Percentiles rank a stretch among this genome's conserved stretches.
These are phyloP conservation scores for Sarcoramphus papa DNA, from an alignment of 2,797 vertebrate genomes.

Conservation along the genomic window DNA sequence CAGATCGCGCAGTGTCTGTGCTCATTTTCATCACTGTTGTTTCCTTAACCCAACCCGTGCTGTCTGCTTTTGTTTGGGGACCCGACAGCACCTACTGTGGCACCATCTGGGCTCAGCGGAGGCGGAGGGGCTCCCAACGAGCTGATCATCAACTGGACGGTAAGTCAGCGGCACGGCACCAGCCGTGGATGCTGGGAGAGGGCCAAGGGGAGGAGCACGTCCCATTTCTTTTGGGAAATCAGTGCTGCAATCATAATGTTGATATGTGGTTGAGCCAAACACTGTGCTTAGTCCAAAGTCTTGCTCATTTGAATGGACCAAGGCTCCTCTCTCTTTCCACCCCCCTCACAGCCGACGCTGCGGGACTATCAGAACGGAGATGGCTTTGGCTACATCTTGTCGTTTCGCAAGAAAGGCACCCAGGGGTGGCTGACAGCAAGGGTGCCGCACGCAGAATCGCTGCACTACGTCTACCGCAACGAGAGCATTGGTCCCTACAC, in stretches of 20 bases:
- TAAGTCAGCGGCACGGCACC: conserved; percentile 62
- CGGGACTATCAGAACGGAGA: conserved; percentile 96
- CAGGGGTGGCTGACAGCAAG: conserved; percentile 76
- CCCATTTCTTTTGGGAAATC: not conserved
- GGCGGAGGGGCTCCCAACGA: conserved; percentile 92
- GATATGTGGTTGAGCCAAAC: rapidly evolving
- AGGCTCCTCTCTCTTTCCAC: not conserved
- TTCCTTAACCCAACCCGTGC: not conserved
- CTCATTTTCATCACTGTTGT: not conserved
- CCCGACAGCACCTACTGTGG: conserved; percentile 87
- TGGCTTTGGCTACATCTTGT: conserved; percentile 90
- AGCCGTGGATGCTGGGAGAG: not conserved
- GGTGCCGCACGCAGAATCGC: conserved; percentile 83
- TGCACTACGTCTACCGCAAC: conserved; percentile 89
- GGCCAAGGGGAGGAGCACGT: not conserved
- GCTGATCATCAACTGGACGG: conserved; percentile 92
- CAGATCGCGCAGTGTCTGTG: rapidly evolving
- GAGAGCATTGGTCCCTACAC: conserved; percentile 85
- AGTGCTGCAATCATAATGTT: rapidly evolving
- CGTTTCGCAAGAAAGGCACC: conserved; percentile 81
- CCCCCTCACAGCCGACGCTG: conserved; percentile 77
- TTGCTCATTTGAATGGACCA: rapidly evolving
- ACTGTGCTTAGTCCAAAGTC: not conserved
- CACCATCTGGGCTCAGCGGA: conserved; percentile 90
- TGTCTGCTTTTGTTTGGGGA: not conserved